Conservation (phyloP, 2,113 vertebrate species). For the Pongo abelii region DNA sequence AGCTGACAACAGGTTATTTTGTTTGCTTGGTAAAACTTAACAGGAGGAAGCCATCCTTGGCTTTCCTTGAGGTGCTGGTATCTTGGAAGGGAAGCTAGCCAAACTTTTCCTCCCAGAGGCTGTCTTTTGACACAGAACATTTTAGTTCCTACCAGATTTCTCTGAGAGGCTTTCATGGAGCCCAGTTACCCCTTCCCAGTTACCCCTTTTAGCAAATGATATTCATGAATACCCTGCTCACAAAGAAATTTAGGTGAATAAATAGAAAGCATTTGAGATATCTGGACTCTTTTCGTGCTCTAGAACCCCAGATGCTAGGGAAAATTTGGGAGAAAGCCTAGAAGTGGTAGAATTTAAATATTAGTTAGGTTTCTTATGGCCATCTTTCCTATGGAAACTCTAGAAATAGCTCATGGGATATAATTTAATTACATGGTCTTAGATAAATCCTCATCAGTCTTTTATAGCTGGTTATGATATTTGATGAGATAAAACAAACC, state of each 20-base stretch:
- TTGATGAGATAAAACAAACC: neutral
- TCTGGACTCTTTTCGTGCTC: constrained; percentile 25
- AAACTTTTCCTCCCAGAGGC: neutral
- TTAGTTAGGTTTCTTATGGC: neutral
- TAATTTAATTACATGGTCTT: constrained; percentile 14
- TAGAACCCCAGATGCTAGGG: neutral
- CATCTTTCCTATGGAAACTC: constrained; percentile 6
- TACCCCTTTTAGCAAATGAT: constrained; percentile 21
- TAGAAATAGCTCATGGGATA: neutral
- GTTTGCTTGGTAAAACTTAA: constrained; percentile 36
- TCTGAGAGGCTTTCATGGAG: neutral
- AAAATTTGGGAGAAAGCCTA: neutral
- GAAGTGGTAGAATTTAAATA: constrained; percentile 29
- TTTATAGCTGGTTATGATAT: neutral
- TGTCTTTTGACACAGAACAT: neutral
- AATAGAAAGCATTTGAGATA: neutral
- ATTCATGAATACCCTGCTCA: neutral
- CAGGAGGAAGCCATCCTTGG: constrained; percentile 20
- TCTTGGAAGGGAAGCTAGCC: neutral
- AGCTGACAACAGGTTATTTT: constrained; percentile 20
- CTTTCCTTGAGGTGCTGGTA: neutral
- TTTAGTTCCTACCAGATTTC: neutral
- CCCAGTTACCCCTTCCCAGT: neutral
- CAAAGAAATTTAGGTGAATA: neutral
- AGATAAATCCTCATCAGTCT: neutral